phyloP scores from a whole-genome alignment of 2,797 vertebrate genomes.

The Argentina silus region DNA sequence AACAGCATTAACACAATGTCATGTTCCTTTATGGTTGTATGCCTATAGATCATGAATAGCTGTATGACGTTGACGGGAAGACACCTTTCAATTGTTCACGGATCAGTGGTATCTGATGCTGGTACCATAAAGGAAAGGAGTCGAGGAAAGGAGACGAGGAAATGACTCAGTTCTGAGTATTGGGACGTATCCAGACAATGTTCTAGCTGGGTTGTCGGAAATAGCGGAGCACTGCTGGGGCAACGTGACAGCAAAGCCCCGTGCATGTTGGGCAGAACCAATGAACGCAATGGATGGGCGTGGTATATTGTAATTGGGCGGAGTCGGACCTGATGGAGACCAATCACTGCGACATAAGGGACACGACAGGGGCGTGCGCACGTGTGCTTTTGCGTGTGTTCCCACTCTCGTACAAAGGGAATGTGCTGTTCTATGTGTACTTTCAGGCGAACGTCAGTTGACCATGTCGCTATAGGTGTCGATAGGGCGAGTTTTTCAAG shows the following conservation, averaged over 20 bases:
- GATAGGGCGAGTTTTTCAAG: neutral
- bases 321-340: neutral
- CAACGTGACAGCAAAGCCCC: conserved; percentile 41
- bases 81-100: neutral
- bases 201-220: neutral
- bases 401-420: neutral
- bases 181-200: neutral
- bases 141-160: neutral
- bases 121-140: neutral
- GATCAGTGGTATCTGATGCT: too few relatives aligned
- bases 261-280: neutral
- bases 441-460: neutral
- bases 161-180: neutral
- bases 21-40: too few relatives aligned
- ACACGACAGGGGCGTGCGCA: neutral
- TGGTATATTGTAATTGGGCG: neutral
- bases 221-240: conserved; percentile 3
- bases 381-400: conserved; percentile 22
- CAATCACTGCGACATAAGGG: conserved; percentile 11
- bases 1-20: too few relatives aligned
- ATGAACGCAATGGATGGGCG: conserved; percentile 9
- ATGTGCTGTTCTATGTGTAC: neutral
- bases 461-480: neutral
- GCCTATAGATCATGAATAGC: too few relatives aligned
- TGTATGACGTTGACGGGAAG: neutral